Percentiles rank a stretch among this genome's conserved stretches.
Evolutionary conservation across 1,140 invertebrate genomes (phyloP).

Genomic region (Apocrypta bakeri): DNA sequence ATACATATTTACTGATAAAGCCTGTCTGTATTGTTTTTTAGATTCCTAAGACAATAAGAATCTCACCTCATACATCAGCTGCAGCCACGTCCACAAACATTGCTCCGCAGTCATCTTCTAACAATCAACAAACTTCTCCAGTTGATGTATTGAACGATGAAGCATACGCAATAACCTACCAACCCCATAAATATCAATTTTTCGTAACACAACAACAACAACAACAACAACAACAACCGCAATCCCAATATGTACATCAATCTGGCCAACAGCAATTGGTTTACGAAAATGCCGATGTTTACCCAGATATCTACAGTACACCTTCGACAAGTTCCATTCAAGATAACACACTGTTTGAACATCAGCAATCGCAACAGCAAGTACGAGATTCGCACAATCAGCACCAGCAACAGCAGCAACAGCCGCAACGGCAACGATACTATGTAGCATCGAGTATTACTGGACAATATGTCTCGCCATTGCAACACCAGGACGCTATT

Average conservation of each 20-base stretch:
- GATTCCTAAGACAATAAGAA: background rate
- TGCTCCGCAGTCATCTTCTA: background rate
- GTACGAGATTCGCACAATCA: background rate
- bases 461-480: conserved; percentile 61
- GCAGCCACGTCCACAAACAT: background rate
- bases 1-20: too few species aligned
- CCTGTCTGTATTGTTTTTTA: too few species aligned
- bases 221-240: background rate
- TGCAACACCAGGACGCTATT: conserved; percentile 59
- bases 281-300: conserved; percentile 63
- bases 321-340: conserved; percentile 60
- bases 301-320: conserved; percentile 59
- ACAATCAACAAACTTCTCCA: background rate
- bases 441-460: conserved; percentile 56
- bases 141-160: background rate
- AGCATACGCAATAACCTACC: background rate
- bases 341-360: conserved; percentile 62
- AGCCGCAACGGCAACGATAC: conserved; percentile 58
- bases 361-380: conserved; percentile 56
- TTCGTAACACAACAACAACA: background rate
- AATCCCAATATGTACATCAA: conserved; percentile 13
- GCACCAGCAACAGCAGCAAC: conserved; percentile 47
- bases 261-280: conserved; percentile 60
- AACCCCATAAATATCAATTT: conserved; percentile 24
- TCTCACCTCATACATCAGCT: background rate